These are phyloP conservation scores for Caenorhabditis wallacei DNA, from an alignment of 2,888 invertebrate genomes.

Conservation along the genomic window DNA sequence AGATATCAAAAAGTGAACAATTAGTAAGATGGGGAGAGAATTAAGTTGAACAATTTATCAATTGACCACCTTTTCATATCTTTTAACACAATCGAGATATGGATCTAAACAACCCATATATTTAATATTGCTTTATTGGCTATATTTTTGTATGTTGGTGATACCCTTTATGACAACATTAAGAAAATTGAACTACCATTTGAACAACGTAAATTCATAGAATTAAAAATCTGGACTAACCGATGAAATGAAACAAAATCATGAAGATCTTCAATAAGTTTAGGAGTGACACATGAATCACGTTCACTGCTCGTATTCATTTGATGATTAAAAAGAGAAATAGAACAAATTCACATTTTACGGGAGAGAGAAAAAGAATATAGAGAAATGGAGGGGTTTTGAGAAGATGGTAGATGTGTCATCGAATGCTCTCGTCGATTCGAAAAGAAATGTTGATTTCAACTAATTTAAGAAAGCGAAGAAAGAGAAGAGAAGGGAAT, in stretches of 20 bases:
- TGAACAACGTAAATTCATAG: too few relatives aligned
- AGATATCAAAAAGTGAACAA: too few relatives aligned
- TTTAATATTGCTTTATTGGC: too few relatives aligned
- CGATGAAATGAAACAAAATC: slow-evolving; percentile 63
- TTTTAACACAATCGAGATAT: not conserved
- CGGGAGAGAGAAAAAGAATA: slow-evolving; percentile 24
- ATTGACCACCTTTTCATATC: too few relatives aligned
- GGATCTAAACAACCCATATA: too few relatives aligned
- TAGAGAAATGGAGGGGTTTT: slow-evolving; percentile 16
- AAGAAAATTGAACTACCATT: too few relatives aligned
- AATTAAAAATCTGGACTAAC: slow-evolving; percentile 23
- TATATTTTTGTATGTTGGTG: too few relatives aligned
- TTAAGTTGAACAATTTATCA: too few relatives aligned
- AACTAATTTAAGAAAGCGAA: slow-evolving; percentile 18
- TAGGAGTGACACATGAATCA: slow-evolving; percentile 39
- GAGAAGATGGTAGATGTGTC: slow-evolving; percentile 9
- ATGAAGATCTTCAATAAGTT: slow-evolving; percentile 46
- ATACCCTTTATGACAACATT: too few relatives aligned
- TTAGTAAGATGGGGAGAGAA: too few relatives aligned
- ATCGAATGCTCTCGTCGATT: slow-evolving; percentile 28
- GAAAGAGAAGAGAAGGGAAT: slow-evolving; percentile 1
- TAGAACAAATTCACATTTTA: slow-evolving; percentile 54
- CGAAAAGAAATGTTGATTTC: slow-evolving; percentile 10
- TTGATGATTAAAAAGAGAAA: slow-evolving; percentile 33
- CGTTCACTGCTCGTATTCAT: slow-evolving; percentile 51